phyloP scores from a whole-genome alignment of 2,888 invertebrate genomes.

The Coelopa pilipes region DNA sequence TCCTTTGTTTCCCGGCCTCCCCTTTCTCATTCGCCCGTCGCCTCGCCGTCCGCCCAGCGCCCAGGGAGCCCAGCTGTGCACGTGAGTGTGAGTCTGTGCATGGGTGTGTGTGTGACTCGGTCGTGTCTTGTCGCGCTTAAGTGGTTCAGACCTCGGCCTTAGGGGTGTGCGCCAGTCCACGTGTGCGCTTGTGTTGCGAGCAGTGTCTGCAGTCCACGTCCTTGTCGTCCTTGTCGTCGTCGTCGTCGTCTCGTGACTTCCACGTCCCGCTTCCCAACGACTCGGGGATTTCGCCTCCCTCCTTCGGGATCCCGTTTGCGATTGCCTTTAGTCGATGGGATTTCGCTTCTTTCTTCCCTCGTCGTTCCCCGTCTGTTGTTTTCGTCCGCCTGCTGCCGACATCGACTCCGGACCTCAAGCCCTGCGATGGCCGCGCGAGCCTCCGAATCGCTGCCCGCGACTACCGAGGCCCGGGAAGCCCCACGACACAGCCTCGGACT shows the following conservation, averaged over 20 bases:
- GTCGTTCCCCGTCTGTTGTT: slow-evolving; percentile 8
- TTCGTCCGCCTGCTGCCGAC: too few species aligned
- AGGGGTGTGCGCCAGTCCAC: slow-evolving; percentile 2
- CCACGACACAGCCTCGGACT: too few species aligned
- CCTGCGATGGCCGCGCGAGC: too few species aligned
- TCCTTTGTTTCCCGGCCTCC: too few species aligned
- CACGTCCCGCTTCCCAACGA: too few species aligned
- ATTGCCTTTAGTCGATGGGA: slow-evolving; percentile 14
- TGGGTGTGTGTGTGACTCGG: not conserved
- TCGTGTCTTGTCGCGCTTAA: slow-evolving; percentile 4
- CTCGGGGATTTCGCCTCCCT: not conserved
- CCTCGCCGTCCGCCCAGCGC: too few species aligned
- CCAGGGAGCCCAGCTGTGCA: too few species aligned
- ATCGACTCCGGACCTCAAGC: too few species aligned
- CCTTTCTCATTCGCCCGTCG: too few species aligned
- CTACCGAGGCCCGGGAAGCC: too few species aligned
- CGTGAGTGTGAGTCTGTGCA: not conserved
- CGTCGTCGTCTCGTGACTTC: too few species aligned
- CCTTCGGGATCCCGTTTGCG: not conserved
- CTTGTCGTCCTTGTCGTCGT: not conserved
- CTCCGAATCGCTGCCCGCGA: too few species aligned
- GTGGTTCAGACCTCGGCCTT: not conserved
- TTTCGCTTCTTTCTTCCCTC: slow-evolving; percentile 9
- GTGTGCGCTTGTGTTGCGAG: slow-evolving; percentile 31
- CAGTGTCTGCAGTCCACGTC: slow-evolving; percentile 38